A percentile compares a stretch with the other conserved stretches of the same genome.
phyloP scores from a whole-genome alignment of 2,113 vertebrate species.

The Eira barbara region DNA sequence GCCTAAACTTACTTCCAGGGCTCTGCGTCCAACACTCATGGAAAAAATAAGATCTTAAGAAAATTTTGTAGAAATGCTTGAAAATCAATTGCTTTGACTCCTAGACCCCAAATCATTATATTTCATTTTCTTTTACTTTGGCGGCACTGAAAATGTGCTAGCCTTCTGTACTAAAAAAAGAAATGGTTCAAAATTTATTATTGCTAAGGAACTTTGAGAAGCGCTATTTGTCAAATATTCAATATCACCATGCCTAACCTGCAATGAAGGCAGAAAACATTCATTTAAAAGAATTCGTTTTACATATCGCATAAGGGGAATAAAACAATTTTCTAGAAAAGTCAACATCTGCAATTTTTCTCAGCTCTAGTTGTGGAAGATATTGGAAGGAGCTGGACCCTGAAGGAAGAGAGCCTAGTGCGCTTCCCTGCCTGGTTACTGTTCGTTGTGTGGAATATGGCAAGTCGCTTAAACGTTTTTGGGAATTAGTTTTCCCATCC shows the following conservation, averaged over 20 bases:
- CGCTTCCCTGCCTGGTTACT: background rate
- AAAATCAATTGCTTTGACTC: background rate
- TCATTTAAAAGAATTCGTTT: background rate
- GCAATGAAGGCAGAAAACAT: background rate
- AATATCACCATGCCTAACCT: background rate
- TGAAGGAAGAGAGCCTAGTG: background rate
- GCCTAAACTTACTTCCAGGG: background rate
- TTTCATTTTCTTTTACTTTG: background rate
- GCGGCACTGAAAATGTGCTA: background rate
- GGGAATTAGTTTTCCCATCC: too few relatives aligned
- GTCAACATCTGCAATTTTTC: background rate
- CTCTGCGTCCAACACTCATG: background rate
- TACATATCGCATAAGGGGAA: background rate
- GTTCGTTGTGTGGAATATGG: background rate
- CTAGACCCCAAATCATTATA: background rate
- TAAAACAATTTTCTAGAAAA: background rate
- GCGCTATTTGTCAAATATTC: background rate
- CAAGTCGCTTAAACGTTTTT: too few relatives aligned
- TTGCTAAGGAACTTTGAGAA: background rate
- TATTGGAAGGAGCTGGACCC: background rate
- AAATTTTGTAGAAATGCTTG: background rate
- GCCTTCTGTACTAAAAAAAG: background rate
- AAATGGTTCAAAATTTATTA: background rate
- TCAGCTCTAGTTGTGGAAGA: background rate
- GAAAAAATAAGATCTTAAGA: background rate